phyloP scores from a whole-genome alignment of 2,888 invertebrate species.

The Brachypalpus laphriformis region DNA sequence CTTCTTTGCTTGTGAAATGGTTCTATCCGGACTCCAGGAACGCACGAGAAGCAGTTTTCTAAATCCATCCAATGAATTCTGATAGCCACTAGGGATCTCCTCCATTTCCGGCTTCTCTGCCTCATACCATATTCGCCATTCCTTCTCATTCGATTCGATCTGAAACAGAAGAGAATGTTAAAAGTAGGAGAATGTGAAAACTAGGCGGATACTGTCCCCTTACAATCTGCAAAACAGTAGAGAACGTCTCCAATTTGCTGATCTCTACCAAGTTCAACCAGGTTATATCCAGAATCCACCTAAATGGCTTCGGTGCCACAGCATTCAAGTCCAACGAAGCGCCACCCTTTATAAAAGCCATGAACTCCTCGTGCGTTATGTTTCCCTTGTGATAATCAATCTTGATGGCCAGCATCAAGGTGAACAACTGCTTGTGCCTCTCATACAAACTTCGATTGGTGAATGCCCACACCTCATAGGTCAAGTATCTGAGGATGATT shows the following conservation, averaged over 20 bases:
- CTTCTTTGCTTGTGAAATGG: slow-evolving; percentile 95
- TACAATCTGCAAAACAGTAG: slow-evolving; percentile 90
- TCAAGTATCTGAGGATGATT: slow-evolving; percentile 94
- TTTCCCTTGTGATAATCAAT: slow-evolving; percentile 93
- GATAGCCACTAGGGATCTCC: slow-evolving; percentile 94
- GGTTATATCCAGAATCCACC: slow-evolving; percentile 97
- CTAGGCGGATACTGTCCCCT: too few species aligned
- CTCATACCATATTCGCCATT: slow-evolving; percentile 96
- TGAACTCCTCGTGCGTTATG: slow-evolving; percentile 95
- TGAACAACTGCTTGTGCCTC: slow-evolving; percentile 95
- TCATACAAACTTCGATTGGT: slow-evolving; percentile 96
- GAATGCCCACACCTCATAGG: slow-evolving; percentile 96
- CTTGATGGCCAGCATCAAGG: slow-evolving; percentile 96
- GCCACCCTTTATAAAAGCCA: slow-evolving; percentile 97
- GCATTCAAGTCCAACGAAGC: slow-evolving; percentile 97
- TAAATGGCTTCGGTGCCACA: slow-evolving; percentile 95
- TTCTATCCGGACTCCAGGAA: slow-evolving; percentile 97
- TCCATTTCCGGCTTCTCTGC: slow-evolving; percentile 96
- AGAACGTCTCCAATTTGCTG: slow-evolving; percentile 91
- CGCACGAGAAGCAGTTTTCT: slow-evolving; percentile 93
- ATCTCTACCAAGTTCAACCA: slow-evolving; percentile 98
- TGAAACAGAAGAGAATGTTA: slow-evolving; percentile 77
- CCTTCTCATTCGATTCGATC: slow-evolving; percentile 93
- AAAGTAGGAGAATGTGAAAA: too few species aligned
- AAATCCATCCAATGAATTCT: slow-evolving; percentile 93